Conservation (phyloP, 2,888 invertebrate species). For the Coecobrya sp. region DNA sequence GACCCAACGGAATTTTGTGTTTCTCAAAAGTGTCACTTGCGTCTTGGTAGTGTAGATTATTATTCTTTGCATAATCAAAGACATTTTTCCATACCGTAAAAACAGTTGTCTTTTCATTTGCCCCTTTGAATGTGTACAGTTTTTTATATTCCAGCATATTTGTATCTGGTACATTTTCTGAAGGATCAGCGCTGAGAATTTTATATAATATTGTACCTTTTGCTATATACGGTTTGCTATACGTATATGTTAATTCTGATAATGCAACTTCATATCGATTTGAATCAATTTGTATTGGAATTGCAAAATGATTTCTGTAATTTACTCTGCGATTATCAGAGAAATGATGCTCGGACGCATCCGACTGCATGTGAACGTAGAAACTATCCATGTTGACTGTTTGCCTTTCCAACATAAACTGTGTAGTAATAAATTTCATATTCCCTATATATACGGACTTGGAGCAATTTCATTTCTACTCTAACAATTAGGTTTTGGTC, state of each 20-base stretch:
- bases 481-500: too few relatives aligned
- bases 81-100: neutral
- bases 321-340: neutral
- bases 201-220: neutral
- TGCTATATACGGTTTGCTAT: neutral
- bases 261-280: neutral
- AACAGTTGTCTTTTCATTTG: neutral
- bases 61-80: neutral
- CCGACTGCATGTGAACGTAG: neutral
- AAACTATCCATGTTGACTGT: slow-evolving; percentile 9
- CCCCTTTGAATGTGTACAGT: neutral
- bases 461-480: too few relatives aligned
- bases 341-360: neutral
- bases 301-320: slow-evolving; percentile 16
- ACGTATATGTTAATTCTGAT: neutral
- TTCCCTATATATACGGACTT: too few relatives aligned
- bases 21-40: neutral
- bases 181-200: neutral
- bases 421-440: neutral
- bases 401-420: neutral
- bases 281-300: neutral
- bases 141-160: neutral
- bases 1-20: neutral
- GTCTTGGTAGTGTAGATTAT: neutral
- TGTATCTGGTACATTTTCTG: too few relatives aligned